These are phyloP conservation scores for Ochotona princeps DNA, from an alignment of 2,113 vertebrate species.

Conservation along the genomic window DNA sequence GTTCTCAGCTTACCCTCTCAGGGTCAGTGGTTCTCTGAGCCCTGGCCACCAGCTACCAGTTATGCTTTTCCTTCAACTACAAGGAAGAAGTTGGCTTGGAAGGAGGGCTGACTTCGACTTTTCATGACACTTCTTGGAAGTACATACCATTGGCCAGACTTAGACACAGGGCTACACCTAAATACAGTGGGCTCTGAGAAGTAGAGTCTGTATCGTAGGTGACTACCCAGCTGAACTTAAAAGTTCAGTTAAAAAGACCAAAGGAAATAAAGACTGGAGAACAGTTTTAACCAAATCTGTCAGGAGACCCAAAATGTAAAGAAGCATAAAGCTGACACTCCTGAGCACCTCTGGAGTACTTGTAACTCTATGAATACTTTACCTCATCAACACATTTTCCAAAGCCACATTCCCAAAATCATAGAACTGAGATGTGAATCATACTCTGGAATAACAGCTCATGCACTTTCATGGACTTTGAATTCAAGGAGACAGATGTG, in stretches of 20 bases:
- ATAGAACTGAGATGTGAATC: neutral
- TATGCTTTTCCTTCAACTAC: neutral
- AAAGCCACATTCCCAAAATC: neutral
- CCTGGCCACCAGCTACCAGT: neutral
- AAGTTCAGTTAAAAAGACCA: neutral
- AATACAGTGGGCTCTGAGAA: neutral
- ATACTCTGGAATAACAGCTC: neutral
- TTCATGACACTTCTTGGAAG: neutral
- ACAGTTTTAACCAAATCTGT: neutral
- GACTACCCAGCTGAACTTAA: neutral
- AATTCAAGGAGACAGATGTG: neutral
- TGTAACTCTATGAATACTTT: neutral
- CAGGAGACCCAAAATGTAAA: neutral
- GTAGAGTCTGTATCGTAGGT: neutral
- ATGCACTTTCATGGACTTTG: neutral
- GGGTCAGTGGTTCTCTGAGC: neutral
- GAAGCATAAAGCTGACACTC: neutral
- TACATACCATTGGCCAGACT: neutral
- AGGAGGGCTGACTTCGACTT: neutral
- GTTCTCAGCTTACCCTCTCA: neutral
- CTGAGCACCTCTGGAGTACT: neutral
- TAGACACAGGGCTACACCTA: neutral
- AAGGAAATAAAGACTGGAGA: neutral
- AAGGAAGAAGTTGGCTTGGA: neutral
- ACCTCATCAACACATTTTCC: neutral